These are phyloP conservation scores for Rambutsinella grinnellia DNA, from an alignment of 2,888 invertebrate genomes.

Conservation along the genomic window DNA sequence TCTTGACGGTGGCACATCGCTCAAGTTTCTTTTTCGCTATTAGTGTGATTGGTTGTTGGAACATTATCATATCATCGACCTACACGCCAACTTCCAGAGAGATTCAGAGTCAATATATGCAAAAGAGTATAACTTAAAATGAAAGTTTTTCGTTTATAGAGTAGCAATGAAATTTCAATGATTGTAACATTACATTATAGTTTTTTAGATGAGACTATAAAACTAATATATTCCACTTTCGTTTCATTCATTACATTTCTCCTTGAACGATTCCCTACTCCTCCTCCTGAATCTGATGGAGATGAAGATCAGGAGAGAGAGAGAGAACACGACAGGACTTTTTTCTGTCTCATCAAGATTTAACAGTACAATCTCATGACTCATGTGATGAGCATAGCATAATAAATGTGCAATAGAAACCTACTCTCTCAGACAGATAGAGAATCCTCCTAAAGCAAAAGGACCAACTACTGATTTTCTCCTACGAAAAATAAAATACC, in stretches of 20 bases:
- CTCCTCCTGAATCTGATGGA: neutral
- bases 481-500: slow-evolving; percentile 12
- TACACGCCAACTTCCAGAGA: no score
- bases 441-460: neutral
- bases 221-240: neutral
- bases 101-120: no score
- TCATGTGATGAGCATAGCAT: no score
- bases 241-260: neutral
- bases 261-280: neutral
- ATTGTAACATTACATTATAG: neutral
- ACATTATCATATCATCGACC: no score
- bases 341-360: neutral
- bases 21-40: no score
- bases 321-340: neutral
- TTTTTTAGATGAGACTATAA: neutral
- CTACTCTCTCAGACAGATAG: no score
- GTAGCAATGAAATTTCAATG: no score
- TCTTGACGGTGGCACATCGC: slow-evolving; percentile 1
- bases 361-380: neutral
- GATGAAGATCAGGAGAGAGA: neutral
- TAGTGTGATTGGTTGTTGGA: no score
- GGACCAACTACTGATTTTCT: slow-evolving; percentile 51
- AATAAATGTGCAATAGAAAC: no score
- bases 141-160: no score
- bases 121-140: no score